Evolutionary conservation across 2,113 vertebrate species (phyloP).

Genomic region (Phalacrocorax brasilianus): DNA sequence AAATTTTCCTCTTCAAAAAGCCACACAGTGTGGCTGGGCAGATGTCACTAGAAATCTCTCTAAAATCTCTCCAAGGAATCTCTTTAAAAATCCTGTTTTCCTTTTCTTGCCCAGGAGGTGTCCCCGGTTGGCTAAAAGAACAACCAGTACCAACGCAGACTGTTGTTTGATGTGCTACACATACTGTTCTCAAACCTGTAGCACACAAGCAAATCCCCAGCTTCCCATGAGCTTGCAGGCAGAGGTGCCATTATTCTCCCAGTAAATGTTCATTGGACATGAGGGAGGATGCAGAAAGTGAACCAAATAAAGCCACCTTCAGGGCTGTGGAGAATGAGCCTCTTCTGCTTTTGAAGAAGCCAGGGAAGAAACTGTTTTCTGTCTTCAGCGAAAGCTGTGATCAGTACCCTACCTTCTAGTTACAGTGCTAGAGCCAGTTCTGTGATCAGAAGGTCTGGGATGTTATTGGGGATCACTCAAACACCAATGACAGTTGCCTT

Average conservation of each 20-base stretch:
- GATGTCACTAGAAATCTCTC: neutral
- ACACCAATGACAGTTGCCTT: neutral
- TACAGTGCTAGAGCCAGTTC: neutral
- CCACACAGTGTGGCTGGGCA: neutral
- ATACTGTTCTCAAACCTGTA: neutral
- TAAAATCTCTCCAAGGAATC: neutral
- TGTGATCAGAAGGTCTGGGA: neutral
- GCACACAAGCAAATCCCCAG: neutral
- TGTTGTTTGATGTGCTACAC: neutral
- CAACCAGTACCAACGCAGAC: neutral
- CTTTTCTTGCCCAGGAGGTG: conserved; percentile 43
- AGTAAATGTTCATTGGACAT: neutral
- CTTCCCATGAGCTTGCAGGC: neutral
- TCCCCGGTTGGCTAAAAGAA: conserved; percentile 29
- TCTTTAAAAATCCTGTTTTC: neutral
- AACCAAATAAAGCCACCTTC: neutral
- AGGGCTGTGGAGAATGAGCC: neutral
- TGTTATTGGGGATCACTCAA: neutral
- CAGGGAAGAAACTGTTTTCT: neutral
- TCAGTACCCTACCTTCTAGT: neutral
- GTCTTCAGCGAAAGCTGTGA: neutral
- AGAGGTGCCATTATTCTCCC: neutral
- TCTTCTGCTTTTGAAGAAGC: neutral
- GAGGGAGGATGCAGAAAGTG: neutral
- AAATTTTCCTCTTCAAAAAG: neutral